These are phyloP conservation scores for Grammomys dolichurus DNA, from an alignment of 2,113 vertebrate species.

Conservation along the genomic window DNA sequence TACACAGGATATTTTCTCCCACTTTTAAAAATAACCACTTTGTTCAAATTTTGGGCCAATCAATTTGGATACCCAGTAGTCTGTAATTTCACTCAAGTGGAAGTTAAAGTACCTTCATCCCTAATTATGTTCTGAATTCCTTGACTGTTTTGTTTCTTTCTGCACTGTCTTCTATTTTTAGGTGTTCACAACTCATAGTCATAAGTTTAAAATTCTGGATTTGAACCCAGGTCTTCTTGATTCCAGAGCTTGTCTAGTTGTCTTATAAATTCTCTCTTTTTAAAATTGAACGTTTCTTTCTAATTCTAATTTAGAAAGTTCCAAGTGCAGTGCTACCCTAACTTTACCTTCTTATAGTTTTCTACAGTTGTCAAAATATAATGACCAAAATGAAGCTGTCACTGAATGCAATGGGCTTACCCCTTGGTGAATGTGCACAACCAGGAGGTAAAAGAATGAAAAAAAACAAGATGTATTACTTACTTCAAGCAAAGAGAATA, in stretches of 20 bases:
- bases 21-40: not conserved
- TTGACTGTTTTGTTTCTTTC: constrained; percentile 40
- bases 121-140: constrained; percentile 33
- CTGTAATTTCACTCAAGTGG: not conserved
- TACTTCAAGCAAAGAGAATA: not conserved
- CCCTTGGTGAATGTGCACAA: not conserved
- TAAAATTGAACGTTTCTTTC: constrained; percentile 27
- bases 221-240: constrained; percentile 16
- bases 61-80: constrained; percentile 6
- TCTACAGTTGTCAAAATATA: constrained; percentile 11
- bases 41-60: constrained; percentile 37
- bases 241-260: not conserved
- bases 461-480: not conserved
- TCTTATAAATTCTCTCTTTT: constrained; percentile 44
- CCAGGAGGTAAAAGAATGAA: not conserved
- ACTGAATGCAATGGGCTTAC: not conserved
- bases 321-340: not conserved
- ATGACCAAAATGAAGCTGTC: not conserved
- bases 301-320: constrained; percentile 43
- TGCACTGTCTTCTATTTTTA: constrained; percentile 30
- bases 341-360: constrained; percentile 28
- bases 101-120: constrained; percentile 34
- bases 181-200: not conserved
- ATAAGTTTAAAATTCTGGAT: not conserved
- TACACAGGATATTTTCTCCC: not conserved